These are phyloP conservation scores for Drosophila greeni DNA, from an alignment of 2,888 invertebrate genomes.

Conservation along the genomic window DNA sequence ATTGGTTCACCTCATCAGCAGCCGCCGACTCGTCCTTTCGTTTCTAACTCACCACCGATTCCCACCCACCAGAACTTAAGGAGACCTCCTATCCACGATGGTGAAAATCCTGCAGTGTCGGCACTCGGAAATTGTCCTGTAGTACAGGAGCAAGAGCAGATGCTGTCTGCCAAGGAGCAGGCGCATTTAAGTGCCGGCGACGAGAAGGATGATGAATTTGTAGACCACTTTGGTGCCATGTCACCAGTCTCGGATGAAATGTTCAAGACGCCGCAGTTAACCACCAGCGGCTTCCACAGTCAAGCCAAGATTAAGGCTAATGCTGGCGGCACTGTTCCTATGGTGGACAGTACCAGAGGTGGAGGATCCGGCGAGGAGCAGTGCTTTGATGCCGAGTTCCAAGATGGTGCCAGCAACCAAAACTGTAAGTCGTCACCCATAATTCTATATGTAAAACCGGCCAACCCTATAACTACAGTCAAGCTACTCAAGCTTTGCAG, in stretches of 20 bases:
- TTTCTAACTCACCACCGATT: constrained; percentile 40
- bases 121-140: constrained; percentile 33
- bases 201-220: constrained; percentile 75
- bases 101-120: constrained; percentile 6
- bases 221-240: constrained; percentile 67
- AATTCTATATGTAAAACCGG: background rate
- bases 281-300: constrained; percentile 40
- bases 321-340: background rate
- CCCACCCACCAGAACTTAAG: constrained; percentile 49
- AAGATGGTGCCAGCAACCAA: constrained; percentile 53
- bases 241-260: constrained; percentile 67
- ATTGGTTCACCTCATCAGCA: background rate
- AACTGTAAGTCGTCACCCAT: constrained; percentile 61
- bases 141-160: constrained; percentile 50
- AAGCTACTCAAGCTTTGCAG: background rate
- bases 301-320: constrained; percentile 29
- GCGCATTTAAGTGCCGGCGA: constrained; percentile 66
- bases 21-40: background rate
- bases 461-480: background rate
- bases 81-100: constrained; percentile 54
- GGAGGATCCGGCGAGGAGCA: constrained; percentile 23
- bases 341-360: constrained; percentile 2
- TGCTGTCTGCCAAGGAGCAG: constrained; percentile 73
- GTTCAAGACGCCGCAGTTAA: constrained; percentile 63
- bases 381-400: constrained; percentile 62